Evolutionary conservation across 2,797 vertebrate genomes (phyloP).

Genomic region (Lophotriccus pileatus): DNA sequence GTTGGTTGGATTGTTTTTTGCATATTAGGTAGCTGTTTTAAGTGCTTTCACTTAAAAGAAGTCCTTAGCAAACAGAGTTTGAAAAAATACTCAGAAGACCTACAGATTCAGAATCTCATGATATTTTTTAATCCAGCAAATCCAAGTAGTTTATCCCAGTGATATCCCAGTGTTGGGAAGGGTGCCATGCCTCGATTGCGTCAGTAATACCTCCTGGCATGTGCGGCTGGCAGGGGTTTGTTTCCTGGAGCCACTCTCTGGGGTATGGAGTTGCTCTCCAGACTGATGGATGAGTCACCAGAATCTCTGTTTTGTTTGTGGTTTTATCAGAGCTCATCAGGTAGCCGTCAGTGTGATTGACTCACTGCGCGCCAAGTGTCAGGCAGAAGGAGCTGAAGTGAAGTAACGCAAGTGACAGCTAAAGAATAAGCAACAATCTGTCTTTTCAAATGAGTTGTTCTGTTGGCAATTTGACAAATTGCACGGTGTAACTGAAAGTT

Average conservation of each 20-base stretch:
- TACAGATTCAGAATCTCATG: not conserved
- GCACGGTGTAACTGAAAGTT: slow-evolving; percentile 30
- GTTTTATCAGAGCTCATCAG: slow-evolving; percentile 58
- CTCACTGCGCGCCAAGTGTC: slow-evolving; percentile 38
- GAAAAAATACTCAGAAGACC: not conserved
- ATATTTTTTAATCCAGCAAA: not conserved
- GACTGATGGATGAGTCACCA: slow-evolving; percentile 56
- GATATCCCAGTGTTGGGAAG: not conserved
- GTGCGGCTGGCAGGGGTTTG: slow-evolving; percentile 9
- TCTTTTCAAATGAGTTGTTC: slow-evolving; percentile 64
- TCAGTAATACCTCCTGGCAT: not conserved
- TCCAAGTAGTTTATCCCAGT: not conserved
- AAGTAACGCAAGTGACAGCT: slow-evolving; percentile 62
- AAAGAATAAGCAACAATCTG: slow-evolving; percentile 68
- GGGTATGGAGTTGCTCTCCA: not conserved
- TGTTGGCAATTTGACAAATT: slow-evolving; percentile 62
- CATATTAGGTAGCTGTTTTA: not conserved
- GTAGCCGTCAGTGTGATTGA: slow-evolving; percentile 61
- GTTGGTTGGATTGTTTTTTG: not conserved
- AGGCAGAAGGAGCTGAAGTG: slow-evolving; percentile 47
- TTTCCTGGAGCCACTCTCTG: not conserved
- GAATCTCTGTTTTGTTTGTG: slow-evolving; percentile 54
- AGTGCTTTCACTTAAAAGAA: not conserved
- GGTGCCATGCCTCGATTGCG: not conserved
- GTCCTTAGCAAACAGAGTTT: not conserved